A percentile compares a stretch with the other conserved stretches of the same genome.
Conservation (phyloP, 2,113 vertebrate species). For the Gasterosteus aculeatus region DNA sequence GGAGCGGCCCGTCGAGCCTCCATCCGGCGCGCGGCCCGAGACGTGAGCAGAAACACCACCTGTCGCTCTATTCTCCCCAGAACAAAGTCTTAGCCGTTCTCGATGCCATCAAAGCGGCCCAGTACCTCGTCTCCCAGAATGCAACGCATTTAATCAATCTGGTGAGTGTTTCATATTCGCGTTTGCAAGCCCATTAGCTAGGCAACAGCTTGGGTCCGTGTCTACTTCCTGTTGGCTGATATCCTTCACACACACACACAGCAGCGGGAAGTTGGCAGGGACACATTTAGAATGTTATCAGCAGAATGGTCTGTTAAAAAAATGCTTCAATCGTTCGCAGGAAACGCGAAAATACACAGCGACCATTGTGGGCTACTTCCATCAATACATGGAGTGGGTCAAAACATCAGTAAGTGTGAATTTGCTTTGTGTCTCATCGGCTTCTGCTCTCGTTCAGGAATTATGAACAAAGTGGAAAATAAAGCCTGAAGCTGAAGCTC, state of each 20-base stretch:
- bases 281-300: not conserved
- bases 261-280: not conserved
- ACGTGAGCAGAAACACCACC: not conserved
- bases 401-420: slow-evolving; percentile 88
- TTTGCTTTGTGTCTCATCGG: slow-evolving; percentile 51
- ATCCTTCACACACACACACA: not conserved
- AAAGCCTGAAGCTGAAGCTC: slow-evolving; percentile 14
- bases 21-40: not conserved
- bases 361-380: slow-evolving; percentile 88
- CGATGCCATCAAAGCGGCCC: slow-evolving; percentile 82
- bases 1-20: not conserved
- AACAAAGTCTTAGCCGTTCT: slow-evolving; percentile 83
- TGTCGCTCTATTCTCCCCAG: slow-evolving; percentile 65
- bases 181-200: not conserved
- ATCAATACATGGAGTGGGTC: slow-evolving; percentile 89
- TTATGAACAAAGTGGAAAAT: slow-evolving; percentile 23
- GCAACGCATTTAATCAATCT: slow-evolving; percentile 81
- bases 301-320: not conserved
- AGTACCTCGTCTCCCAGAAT: slow-evolving; percentile 86
- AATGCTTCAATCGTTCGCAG: slow-evolving; percentile 68
- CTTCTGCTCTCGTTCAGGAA: slow-evolving; percentile 48
- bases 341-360: slow-evolving; percentile 86
- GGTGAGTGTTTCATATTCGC: slow-evolving; percentile 72
- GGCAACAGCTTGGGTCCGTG: not conserved
- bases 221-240: not conserved